These are phyloP conservation scores for Plagodis dolabraria DNA, from an alignment of 2,888 invertebrate species.

Conservation along the genomic window DNA sequence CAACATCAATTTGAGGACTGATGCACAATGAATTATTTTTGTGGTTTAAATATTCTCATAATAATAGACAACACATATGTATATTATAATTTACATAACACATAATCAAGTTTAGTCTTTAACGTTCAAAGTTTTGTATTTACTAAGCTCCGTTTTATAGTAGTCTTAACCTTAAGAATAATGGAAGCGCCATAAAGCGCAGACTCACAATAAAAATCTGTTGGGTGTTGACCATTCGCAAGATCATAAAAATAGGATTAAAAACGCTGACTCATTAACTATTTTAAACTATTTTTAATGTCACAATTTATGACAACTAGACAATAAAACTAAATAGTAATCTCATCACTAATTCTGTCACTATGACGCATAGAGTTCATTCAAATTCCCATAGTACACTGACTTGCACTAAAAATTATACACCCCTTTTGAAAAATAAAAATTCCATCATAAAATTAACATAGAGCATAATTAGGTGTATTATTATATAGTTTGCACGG, in stretches of 20 bases:
- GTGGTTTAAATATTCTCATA: no score
- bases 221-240: conserved; percentile 32
- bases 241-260: conserved; percentile 37
- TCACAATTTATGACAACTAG: conserved; percentile 50
- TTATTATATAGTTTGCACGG: conserved; percentile 76
- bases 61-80: no score
- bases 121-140: conserved; percentile 1
- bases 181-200: conserved; percentile 12
- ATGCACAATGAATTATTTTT: no score
- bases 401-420: conserved; percentile 62
- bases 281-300: conserved; percentile 38
- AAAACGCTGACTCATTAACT: conserved; percentile 33
- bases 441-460: conserved; percentile 72
- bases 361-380: conserved; percentile 61
- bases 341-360: conserved; percentile 63
- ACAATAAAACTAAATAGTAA: conserved; percentile 47
- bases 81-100: no score
- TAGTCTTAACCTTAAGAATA: conserved; percentile 2
- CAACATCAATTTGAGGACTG: no score
- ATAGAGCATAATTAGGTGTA: conserved; percentile 79
- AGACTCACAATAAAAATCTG: conserved; percentile 22
- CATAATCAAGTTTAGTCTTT: not conserved
- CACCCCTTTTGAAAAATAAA: conserved; percentile 62
- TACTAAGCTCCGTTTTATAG: conserved; percentile 6
- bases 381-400: conserved; percentile 66